phyloP scores from a whole-genome alignment of 2,888 invertebrate genomes.

The Priocnemis perturbator region DNA sequence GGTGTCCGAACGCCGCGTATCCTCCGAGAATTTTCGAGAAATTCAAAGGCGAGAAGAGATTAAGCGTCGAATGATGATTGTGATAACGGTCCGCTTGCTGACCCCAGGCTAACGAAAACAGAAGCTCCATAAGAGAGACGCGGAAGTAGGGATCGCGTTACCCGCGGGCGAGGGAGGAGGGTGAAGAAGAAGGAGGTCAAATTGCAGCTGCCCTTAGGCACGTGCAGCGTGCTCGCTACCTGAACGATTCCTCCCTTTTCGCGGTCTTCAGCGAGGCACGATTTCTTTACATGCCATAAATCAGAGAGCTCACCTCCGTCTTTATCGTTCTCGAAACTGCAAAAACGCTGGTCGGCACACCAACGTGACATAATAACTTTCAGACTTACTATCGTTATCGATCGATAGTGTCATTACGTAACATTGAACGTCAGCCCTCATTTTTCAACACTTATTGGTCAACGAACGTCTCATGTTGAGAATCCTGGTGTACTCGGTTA shows the following conservation, averaged over 20 bases:
- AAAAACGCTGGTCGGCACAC: no score
- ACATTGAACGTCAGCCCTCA: no score
- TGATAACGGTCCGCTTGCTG: constrained; percentile 50
- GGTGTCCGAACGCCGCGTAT: no score
- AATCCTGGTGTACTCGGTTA: no score
- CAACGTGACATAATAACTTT: no score
- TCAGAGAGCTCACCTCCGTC: neutral
- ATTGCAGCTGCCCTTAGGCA: constrained; percentile 67
- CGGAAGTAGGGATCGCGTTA: constrained; percentile 62
- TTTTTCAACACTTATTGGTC: no score
- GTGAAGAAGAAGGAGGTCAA: constrained; percentile 39
- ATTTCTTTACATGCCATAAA: no score
- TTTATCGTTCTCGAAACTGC: no score
- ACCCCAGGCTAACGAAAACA: constrained; percentile 49
- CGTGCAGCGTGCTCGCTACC: constrained; percentile 60
- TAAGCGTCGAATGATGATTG: constrained; percentile 10
- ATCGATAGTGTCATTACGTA: no score
- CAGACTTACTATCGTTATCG: no score
- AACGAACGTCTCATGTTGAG: no score
- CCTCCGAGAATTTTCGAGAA: no score
- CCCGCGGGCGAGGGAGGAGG: constrained; percentile 41
- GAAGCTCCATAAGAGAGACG: constrained; percentile 48
- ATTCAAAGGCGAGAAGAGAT: neutral
- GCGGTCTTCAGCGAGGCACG: constrained; percentile 12
- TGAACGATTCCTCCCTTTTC: constrained; percentile 40